phyloP scores from a whole-genome alignment of 2,113 vertebrate species.

The Spilogale gracilis region DNA sequence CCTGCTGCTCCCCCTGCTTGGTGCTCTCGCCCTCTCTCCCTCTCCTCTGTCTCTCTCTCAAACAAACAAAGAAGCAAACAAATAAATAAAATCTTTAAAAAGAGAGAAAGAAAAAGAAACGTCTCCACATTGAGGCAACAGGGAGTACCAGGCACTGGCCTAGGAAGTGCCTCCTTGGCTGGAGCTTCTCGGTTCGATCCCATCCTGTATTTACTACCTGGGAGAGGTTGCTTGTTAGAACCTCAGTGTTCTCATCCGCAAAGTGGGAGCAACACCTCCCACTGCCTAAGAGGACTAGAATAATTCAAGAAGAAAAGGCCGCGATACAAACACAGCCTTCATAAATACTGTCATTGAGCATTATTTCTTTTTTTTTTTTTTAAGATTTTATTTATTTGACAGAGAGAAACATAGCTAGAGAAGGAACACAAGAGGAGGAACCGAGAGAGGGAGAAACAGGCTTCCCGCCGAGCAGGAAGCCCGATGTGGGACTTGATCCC shows the following conservation, averaged over 20 bases:
- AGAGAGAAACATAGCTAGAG: too few species aligned
- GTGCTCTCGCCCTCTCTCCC: rapidly evolving
- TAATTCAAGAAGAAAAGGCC: neutral
- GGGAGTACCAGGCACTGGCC: rapidly evolving
- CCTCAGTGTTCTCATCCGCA: neutral
- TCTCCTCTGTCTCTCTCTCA: too few species aligned
- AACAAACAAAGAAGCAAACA: too few species aligned
- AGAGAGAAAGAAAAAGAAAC: neutral
- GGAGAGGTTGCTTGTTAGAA: rapidly evolving
- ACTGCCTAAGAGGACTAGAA: neutral
- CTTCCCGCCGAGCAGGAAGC: too few species aligned
- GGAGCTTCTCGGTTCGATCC: rapidly evolving
- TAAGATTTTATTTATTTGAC: too few species aligned
- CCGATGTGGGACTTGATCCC: too few species aligned
- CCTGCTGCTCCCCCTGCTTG: too few species aligned
- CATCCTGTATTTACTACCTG: neutral
- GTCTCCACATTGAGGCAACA: rapidly evolving
- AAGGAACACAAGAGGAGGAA: too few species aligned
- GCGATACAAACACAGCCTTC: neutral
- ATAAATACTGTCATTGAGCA: neutral
- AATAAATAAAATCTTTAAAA: too few species aligned
- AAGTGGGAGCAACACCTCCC: neutral
- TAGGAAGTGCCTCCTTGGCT: neutral
- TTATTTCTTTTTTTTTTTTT: too few species aligned
- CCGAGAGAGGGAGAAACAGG: too few species aligned